A percentile compares a stretch with the other conserved stretches of the same genome.
Evolutionary conservation across 2,797 vertebrate genomes (phyloP).

Genomic region (Urophycis tenuis): DNA sequence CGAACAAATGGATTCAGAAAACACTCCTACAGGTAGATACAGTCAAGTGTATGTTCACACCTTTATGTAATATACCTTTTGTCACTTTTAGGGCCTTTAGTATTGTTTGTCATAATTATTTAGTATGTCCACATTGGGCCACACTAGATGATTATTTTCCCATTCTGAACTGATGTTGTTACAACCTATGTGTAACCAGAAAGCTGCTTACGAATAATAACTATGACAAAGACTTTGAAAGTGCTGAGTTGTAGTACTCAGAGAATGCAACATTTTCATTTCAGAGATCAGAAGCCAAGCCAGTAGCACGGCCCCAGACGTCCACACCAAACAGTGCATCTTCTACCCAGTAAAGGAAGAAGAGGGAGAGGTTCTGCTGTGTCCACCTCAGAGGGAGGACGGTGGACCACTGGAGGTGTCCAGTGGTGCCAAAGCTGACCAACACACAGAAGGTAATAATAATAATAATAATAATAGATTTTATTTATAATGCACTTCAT

Average conservation of each 20-base stretch:
- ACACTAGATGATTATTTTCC: neutral
- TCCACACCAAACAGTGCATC: constrained; percentile 66
- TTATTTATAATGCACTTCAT: too few species aligned
- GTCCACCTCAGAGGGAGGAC: constrained; percentile 36
- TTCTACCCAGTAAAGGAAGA: constrained; percentile 77
- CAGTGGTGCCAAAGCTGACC: constrained; percentile 11
- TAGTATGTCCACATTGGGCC: neutral
- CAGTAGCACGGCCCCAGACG: constrained; percentile 40
- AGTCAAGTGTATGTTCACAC: neutral
- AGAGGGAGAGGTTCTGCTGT: constrained; percentile 65
- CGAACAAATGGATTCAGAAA: constrained; percentile 43
- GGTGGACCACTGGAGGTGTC: constrained; percentile 20
- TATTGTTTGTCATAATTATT: neutral
- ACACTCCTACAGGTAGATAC: constrained; percentile 60
- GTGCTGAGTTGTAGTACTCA: neutral
- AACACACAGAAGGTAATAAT: constrained; percentile 30
- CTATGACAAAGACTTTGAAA: neutral
- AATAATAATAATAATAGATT: too few species aligned
- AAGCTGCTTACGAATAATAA: neutral
- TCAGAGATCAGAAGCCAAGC: constrained; percentile 65
- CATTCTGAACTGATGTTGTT: neutral
- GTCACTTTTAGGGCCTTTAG: neutral
- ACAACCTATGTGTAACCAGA: neutral
- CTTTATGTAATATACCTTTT: neutral
- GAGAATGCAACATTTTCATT: constrained; percentile 5